These are phyloP conservation scores for Accipiter virgatus DNA, from an alignment of 2,113 vertebrate species.

Conservation along the genomic window DNA sequence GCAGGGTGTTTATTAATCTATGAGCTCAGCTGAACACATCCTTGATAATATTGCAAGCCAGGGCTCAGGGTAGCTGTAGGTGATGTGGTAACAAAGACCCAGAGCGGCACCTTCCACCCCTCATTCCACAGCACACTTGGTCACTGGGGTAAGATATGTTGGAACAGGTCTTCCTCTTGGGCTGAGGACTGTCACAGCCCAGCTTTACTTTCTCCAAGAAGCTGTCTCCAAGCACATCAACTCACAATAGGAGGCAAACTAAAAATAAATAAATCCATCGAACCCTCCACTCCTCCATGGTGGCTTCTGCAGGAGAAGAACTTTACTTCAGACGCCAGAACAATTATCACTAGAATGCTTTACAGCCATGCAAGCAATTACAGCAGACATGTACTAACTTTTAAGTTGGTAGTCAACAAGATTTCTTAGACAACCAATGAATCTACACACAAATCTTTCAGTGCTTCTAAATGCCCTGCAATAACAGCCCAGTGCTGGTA, in stretches of 20 bases:
- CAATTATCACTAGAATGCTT: slow-evolving; percentile 23
- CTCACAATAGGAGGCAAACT: neutral
- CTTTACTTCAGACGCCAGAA: neutral
- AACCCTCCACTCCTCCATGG: accelerated
- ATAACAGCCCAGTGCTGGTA: neutral
- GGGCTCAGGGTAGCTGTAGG: neutral
- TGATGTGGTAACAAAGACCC: neutral
- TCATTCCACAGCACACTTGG: neutral
- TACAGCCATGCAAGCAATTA: slow-evolving; percentile 21
- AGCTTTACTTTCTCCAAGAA: neutral
- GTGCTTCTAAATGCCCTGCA: neutral
- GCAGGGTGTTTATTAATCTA: neutral
- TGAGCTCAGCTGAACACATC: neutral
- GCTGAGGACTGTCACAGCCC: neutral
- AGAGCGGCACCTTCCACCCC: neutral
- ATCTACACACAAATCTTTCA: slow-evolving; percentile 8
- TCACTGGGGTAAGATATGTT: neutral
- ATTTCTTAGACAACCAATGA: neutral
- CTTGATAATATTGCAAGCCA: neutral
- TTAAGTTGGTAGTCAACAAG: neutral
- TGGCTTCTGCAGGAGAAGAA: neutral
- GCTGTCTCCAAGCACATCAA: neutral
- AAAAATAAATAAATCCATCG: neutral
- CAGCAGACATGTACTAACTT: slow-evolving; percentile 13
- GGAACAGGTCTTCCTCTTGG: neutral